Evolutionary conservation across 2,113 vertebrate species (phyloP), one percentile per base, ranked within the genome.

Genomic region (Urocolius indicus): DNA sequence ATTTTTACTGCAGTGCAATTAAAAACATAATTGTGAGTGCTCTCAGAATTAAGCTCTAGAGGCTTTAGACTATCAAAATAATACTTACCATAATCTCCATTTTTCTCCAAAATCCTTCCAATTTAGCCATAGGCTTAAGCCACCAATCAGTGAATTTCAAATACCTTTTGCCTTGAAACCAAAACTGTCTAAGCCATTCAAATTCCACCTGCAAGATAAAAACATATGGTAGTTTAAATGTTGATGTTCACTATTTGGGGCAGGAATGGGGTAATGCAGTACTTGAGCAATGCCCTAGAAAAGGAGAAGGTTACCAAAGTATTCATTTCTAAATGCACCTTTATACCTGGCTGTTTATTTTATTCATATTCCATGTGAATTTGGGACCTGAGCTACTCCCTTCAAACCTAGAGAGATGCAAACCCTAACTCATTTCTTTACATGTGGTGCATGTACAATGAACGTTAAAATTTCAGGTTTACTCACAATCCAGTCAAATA

Each of bases 161-260:
- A 85, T 99, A 99, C 20, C 99, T 98, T 87, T 97, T 98, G 87
- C 99, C 99, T 98, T 99, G 99, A 98, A 99, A 99, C 99, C 99
- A 99, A 94, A 99, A 99, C 97, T 99, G 99, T 57, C 99, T 97
- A 87, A 99, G 98, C 99, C 99, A 99, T 89, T 99, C 99, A 88
- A 99, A 99, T 96, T 99, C 99, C 49, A 99, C 99, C 99, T 99
- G 96, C 38, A 94, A 88, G 92, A 77, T 62, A 79, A 90, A 65
- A 88, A 51, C 46, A 90, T 6, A 62, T 2, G 10, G 43, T 19
- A 87, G 13, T 55, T 63, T 91, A 69, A 92, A 68, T 24, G 67
- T 9, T 29, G 77, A 5, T 3, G 11, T 54, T 68, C 32, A 11
- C 38, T 58, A 52, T 43, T 19, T 49, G 55, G 62, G 67, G 38